phyloP scores from a whole-genome alignment of 2,888 invertebrate genomes.

The Hanleya hanleyi region DNA sequence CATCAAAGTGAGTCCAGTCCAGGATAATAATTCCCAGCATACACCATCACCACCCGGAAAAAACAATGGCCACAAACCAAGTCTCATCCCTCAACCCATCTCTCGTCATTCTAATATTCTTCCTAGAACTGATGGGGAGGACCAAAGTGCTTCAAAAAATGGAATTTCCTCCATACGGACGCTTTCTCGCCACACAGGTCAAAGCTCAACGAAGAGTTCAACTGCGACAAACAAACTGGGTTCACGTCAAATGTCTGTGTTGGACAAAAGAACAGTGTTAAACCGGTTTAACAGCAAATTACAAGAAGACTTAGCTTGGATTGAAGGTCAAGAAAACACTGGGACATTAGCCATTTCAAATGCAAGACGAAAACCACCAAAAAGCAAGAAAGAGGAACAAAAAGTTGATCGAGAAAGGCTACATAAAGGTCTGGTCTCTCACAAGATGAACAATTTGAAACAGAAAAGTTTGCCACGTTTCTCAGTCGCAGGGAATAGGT shows the following conservation, averaged over 20 bases:
- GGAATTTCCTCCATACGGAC: not conserved
- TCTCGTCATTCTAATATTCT: not conserved
- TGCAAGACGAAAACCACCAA: not conserved
- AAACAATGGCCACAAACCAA: not conserved
- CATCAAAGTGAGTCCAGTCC: slow-evolving; percentile 51
- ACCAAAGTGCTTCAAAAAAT: not conserved
- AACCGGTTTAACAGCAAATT: slow-evolving; percentile 47
- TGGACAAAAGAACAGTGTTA: slow-evolving; percentile 56
- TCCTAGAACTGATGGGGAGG: not conserved
- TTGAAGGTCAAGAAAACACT: slow-evolving; percentile 56
- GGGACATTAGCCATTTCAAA: slow-evolving; percentile 53
- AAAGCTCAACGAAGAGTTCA: not conserved
- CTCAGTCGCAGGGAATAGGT: slow-evolving; percentile 58
- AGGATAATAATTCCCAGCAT: not conserved
- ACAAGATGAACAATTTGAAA: not conserved
- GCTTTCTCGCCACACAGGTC: not conserved
- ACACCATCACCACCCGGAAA: not conserved
- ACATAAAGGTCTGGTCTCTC: not conserved
- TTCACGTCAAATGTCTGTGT: slow-evolving; percentile 44
- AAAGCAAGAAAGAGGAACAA: slow-evolving; percentile 32
- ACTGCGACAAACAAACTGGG: not conserved
- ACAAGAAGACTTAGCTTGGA: slow-evolving; percentile 53
- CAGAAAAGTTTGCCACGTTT: slow-evolving; percentile 34
- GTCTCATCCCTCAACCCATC: not conserved
- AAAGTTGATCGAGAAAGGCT: not conserved